Conservation (phyloP, 2,113 vertebrate genomes). For the Petromus typicus region DNA sequence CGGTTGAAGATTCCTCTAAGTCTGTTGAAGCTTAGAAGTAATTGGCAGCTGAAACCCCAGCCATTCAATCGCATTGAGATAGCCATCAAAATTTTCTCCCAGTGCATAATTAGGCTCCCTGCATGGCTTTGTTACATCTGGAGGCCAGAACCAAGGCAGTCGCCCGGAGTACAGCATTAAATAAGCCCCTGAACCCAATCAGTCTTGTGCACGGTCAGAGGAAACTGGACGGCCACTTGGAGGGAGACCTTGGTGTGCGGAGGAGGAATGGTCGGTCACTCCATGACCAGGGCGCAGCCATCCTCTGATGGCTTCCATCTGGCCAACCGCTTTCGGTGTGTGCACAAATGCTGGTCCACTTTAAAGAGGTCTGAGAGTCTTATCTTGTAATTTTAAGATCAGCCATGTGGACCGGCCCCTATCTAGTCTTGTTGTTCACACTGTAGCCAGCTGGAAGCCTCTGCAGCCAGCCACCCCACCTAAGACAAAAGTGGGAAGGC, state of each 20-base stretch:
- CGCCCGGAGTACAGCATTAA: neutral
- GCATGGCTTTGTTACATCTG: constrained; percentile 48
- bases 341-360: neutral
- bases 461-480: neutral
- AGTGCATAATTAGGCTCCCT: neutral
- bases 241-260: neutral
- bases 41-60: constrained; percentile 1
- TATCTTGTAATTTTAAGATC: neutral
- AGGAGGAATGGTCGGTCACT: neutral
- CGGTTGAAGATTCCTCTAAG: neutral
- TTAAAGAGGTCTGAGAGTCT: neutral
- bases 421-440: neutral
- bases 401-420: neutral
- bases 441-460: neutral
- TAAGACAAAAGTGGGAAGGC: neutral
- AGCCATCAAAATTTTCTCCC: constrained; percentile 3
- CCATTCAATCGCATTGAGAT: neutral
- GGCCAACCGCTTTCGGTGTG: neutral
- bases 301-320: neutral
- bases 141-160: constrained; percentile 44
- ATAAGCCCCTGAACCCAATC: neutral
- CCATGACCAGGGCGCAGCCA: neutral
- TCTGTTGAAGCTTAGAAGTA: neutral
- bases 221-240: neutral
- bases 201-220: neutral